These are phyloP conservation scores for Microctonus brassicae DNA, from an alignment of 2,888 invertebrate species.

Conservation along the genomic window DNA sequence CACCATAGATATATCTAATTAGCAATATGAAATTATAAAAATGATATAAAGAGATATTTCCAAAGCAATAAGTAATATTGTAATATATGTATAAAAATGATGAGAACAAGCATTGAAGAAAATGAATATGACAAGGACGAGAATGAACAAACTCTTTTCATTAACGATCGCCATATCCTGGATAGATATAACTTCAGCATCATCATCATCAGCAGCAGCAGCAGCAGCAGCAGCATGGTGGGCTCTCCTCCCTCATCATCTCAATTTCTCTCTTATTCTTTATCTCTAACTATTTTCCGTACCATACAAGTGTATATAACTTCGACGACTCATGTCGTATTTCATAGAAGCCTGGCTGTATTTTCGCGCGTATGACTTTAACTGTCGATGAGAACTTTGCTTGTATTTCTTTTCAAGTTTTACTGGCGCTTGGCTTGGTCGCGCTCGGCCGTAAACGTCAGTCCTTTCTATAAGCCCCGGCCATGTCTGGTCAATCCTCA, in stretches of 20 bases:
- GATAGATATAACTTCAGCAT: too few species aligned
- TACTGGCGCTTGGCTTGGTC: constrained; percentile 61
- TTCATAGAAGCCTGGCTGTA: constrained; percentile 61
- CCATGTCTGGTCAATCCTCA: not conserved
- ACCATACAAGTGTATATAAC: not conserved
- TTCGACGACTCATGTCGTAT: constrained; percentile 54
- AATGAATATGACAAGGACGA: constrained; percentile 30
- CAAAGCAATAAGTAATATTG: not conserved
- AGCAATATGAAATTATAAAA: not conserved
- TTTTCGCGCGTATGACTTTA: constrained; percentile 68
- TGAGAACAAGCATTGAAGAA: constrained; percentile 26
- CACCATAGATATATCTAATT: too few species aligned
- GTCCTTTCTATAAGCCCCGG: constrained; percentile 43
- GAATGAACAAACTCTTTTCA: constrained; percentile 48
- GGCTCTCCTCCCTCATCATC: not conserved
- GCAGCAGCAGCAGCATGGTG: constrained; percentile 7
- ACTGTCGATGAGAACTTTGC: constrained; percentile 64
- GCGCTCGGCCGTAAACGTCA: constrained; percentile 61
- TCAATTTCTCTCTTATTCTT: constrained; percentile 32
- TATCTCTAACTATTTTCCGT: not conserved
- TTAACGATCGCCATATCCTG: constrained; percentile 50
- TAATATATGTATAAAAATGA: not conserved
- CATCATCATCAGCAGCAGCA: too few species aligned
- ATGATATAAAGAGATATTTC: not conserved
- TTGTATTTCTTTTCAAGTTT: constrained; percentile 64